Conservation (phyloP, 2,113 vertebrate genomes). For the Theristicus caerulescens region DNA sequence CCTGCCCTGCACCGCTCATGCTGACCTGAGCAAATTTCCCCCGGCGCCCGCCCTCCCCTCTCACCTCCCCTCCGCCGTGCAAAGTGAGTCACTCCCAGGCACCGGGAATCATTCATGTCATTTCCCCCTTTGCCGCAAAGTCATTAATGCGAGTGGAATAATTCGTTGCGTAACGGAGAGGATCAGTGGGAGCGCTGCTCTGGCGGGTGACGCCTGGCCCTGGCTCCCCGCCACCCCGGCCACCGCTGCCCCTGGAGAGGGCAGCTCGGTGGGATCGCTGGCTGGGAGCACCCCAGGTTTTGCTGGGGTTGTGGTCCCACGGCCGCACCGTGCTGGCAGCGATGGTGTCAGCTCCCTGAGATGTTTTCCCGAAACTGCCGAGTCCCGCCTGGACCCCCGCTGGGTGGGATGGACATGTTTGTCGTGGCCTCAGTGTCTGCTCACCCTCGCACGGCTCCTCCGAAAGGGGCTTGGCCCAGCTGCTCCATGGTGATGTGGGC, state of each 20-base stretch:
- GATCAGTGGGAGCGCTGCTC: not conserved
- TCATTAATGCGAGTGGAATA: slow-evolving; percentile 62
- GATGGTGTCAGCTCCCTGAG: not conserved
- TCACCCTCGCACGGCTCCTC: not conserved
- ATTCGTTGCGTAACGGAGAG: slow-evolving; percentile 56
- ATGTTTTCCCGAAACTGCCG: not conserved
- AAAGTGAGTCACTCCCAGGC: slow-evolving; percentile 40
- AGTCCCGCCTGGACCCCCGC: not conserved
- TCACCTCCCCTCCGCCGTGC: not conserved
- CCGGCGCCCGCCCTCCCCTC: rapidly evolving
- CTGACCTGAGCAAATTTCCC: not conserved
- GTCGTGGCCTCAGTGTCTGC: not conserved
- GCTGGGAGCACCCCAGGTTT: not conserved
- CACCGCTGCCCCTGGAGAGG: not conserved
- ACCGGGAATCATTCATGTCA: slow-evolving; percentile 51
- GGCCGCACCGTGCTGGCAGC: not conserved
- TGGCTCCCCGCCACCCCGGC: not conserved
- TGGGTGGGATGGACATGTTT: not conserved
- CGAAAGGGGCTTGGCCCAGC: rapidly evolving
- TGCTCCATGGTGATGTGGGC: rapidly evolving
- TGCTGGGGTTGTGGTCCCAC: not conserved
- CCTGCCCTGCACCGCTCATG: not conserved
- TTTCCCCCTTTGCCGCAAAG: slow-evolving; percentile 60
- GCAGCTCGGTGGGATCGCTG: rapidly evolving
- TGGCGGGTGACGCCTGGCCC: not conserved